Base-by-base conservation (phyloP, 1,140 invertebrate species). In the Drosophila pectinifera region DNA sequence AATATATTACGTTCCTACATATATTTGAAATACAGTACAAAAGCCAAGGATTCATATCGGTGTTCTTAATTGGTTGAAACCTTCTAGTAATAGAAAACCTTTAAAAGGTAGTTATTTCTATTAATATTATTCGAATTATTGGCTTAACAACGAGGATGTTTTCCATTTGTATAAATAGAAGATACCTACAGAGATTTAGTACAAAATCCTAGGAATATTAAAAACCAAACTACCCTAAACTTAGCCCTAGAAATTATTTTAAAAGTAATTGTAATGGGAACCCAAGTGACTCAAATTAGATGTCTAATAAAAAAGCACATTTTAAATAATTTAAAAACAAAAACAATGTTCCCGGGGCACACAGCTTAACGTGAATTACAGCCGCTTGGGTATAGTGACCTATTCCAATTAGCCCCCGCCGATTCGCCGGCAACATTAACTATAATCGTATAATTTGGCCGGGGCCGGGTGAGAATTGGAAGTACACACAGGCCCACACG, bases 391-490 rank as follows among this genome's bases (percentile, higher is more conserved):
- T 70, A 42, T 70, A 70, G 70, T 72, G 65, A 72, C 49, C 65
- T 42, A 57, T 57, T 70, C 42, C 65, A 72, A 72, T 70, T 72
- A 72, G 42, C 51, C 64, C 31, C 16, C 39, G 62, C 7, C 24
- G 26, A 36, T 58, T 3, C 4, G 14, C 31, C 14, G 13, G 31
- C 36, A 56, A 16, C 42, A 72, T 70, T 70, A 72, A 70, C 68
- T 72, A 70, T 39, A 57, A 70, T 72, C 53, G 65, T 72, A 70
- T 39, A 57, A 70, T 72, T 67, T 70, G 34, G 34, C 42, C 36
- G 65, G 28, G 59, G 24, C 26, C 18, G 51, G 70, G 79, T 89
- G 83, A 73, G 76, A 89, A 83, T 83, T 79, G 55, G 11, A 55
- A 54, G 42, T 39, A 45, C 39, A 72, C 38, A 51, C 28, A 38